phyloP scores from a whole-genome alignment of 2,797 vertebrate species.

The Pipistrellus nathusii region DNA sequence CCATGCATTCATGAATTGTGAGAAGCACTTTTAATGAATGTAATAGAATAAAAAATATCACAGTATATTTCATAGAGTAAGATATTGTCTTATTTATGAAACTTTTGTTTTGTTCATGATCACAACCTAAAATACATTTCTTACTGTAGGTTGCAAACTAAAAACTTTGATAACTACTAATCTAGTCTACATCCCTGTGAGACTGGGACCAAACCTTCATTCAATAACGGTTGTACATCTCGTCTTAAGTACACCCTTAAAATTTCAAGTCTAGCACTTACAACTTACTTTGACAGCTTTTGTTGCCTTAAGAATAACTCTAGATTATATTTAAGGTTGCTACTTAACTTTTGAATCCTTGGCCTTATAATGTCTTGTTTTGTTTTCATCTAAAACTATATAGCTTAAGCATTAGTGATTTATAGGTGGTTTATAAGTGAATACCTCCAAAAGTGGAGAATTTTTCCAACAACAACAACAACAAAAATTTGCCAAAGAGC shows the following conservation, averaged over 20 bases:
- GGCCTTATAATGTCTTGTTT: background rate
- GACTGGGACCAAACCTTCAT: background rate
- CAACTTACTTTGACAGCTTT: background rate
- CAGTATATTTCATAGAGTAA: background rate
- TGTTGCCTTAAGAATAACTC: background rate
- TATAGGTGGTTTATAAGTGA: background rate
- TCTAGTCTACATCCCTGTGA: background rate
- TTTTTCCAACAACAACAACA: background rate
- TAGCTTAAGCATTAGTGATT: background rate
- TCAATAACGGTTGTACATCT: background rate
- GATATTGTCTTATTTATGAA: background rate
- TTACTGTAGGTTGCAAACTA: background rate
- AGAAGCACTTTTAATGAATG: background rate
- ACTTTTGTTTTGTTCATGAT: background rate
- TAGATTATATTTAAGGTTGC: background rate
- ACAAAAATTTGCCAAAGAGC: background rate
- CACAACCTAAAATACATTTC: background rate
- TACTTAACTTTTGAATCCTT: background rate
- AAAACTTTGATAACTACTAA: background rate
- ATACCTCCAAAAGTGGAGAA: background rate
- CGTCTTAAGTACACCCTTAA: background rate
- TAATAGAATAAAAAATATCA: background rate
- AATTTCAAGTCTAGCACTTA: background rate
- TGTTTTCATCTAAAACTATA: background rate
- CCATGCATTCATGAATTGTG: background rate